Evolutionary conservation across 2,113 vertebrate genomes (phyloP).

Genomic region (Lontra canadensis): DNA sequence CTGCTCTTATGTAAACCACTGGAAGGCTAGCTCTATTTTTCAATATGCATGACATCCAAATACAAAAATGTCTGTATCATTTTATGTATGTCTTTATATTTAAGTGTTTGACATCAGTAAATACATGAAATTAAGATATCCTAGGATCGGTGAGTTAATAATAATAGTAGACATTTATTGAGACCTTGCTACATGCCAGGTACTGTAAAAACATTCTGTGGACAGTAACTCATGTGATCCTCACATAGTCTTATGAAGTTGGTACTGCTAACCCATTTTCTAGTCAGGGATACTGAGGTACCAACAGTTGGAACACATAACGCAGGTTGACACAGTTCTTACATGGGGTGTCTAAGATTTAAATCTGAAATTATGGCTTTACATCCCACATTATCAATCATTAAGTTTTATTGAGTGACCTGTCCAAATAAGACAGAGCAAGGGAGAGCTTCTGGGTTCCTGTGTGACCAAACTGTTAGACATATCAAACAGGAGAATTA

Average conservation of each 20-base stretch:
- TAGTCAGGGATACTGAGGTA: neutral
- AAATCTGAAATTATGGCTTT: neutral
- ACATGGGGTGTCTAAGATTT: neutral
- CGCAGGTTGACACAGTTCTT: neutral
- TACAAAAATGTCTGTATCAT: neutral
- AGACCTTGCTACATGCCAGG: neutral
- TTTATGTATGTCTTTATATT: neutral
- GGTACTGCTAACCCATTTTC: neutral
- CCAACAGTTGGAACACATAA: neutral
- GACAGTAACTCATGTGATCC: neutral
- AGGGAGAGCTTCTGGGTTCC: neutral
- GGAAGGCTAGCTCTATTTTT: neutral
- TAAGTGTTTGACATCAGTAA: neutral
- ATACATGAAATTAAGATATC: neutral
- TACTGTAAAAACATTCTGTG: neutral
- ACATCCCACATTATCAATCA: neutral
- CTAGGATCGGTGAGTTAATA: neutral
- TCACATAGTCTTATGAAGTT: neutral
- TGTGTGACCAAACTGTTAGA: neutral
- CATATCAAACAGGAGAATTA: neutral
- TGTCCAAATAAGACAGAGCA: neutral
- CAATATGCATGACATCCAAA: neutral
- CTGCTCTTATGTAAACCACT: neutral
- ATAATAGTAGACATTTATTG: neutral
- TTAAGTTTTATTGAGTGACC: neutral